Evolutionary conservation across 2,797 vertebrate genomes (phyloP).

Genomic region (Sylvilagus floridanus): DNA sequence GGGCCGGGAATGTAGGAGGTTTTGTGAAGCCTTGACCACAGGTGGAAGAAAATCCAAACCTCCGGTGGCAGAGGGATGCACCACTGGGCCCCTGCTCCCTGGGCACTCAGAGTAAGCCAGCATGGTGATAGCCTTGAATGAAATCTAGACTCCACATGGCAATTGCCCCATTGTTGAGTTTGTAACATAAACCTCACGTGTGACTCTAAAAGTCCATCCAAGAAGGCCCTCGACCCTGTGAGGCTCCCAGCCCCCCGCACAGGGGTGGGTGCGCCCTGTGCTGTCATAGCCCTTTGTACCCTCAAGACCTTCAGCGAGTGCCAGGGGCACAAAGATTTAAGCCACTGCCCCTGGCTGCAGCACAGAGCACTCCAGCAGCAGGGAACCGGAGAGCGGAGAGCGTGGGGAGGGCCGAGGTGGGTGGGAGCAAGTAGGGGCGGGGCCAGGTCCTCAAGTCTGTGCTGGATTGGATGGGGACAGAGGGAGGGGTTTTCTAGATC

Average conservation of each 20-base stretch:
- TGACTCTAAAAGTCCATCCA: background rate
- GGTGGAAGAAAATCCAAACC: constrained; percentile 6
- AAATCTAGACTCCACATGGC: background rate
- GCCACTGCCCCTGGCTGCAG: background rate
- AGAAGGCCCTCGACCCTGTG: background rate
- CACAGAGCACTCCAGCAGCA: background rate
- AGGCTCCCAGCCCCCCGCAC: background rate
- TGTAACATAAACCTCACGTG: background rate
- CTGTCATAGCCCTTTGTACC: background rate
- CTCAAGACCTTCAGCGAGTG: background rate
- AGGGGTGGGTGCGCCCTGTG: background rate
- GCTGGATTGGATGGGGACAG: background rate
- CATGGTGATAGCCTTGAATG: background rate
- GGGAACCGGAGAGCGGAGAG: no score
- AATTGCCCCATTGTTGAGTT: background rate
- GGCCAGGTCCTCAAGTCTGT: background rate
- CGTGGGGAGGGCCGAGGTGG: background rate
- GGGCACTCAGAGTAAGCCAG: background rate
- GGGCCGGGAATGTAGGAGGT: background rate
- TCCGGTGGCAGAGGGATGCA: background rate
- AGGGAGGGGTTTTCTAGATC: background rate
- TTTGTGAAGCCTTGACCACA: background rate
- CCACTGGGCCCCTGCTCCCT: background rate
- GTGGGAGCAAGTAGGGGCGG: background rate
- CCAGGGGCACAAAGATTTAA: background rate